Conservation (phyloP, 1,140 invertebrate genomes). For the Bacillus rossius region DNA sequence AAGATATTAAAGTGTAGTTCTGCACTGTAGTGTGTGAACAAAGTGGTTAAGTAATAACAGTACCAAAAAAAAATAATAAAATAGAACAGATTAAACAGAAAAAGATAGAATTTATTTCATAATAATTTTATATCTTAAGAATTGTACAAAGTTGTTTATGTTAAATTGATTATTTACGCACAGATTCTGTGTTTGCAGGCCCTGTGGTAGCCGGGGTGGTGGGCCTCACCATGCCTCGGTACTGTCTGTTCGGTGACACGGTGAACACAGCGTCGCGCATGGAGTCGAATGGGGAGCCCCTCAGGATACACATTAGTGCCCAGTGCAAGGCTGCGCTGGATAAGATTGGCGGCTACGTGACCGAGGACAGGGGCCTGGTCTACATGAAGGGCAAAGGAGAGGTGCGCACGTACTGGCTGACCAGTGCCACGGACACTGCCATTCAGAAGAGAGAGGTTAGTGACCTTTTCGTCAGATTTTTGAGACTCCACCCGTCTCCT, state of each 20-base stretch:
- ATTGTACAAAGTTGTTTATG: too few relatives aligned
- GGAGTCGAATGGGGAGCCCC: slow-evolving; percentile 89
- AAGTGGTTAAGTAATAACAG: too few relatives aligned
- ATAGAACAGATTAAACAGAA: too few relatives aligned
- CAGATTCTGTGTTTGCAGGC: slow-evolving; percentile 48
- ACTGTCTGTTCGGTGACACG: slow-evolving; percentile 92
- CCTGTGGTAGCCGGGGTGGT: slow-evolving; percentile 93
- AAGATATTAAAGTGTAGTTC: too few relatives aligned
- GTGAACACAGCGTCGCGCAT: slow-evolving; percentile 92
- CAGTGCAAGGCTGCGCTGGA: slow-evolving; percentile 80
- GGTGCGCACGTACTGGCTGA: slow-evolving; percentile 82
- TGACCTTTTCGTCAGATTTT: background rate
- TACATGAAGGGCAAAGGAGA: slow-evolving; percentile 88
- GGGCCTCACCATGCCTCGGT: slow-evolving; percentile 94
- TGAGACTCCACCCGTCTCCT: background rate
- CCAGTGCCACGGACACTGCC: slow-evolving; percentile 73
- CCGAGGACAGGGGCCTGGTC: slow-evolving; percentile 79
- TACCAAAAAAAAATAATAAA: too few relatives aligned
- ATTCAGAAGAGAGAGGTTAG: slow-evolving; percentile 69
- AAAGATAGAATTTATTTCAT: too few relatives aligned
- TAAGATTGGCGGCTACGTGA: slow-evolving; percentile 79
- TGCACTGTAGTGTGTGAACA: too few relatives aligned
- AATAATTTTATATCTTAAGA: too few relatives aligned
- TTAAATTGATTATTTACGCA: too few relatives aligned
- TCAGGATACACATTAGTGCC: slow-evolving; percentile 87